phyloP scores from a whole-genome alignment of 2,888 invertebrate species.

The Caenorhabditis angaria region DNA sequence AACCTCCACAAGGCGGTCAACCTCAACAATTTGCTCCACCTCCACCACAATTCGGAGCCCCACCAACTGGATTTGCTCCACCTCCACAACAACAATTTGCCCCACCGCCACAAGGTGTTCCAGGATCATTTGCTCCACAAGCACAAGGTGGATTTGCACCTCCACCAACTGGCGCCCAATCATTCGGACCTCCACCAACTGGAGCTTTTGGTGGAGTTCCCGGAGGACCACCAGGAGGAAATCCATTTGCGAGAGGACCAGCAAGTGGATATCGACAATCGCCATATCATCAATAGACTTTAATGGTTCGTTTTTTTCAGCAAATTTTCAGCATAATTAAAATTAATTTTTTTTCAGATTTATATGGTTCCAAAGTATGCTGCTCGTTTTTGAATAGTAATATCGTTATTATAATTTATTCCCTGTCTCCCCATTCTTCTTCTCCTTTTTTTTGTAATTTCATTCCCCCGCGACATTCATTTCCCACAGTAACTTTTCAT shows the following conservation, averaged over 20 bases:
- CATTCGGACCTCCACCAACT: constrained; percentile 37
- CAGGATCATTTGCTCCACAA: constrained; percentile 29
- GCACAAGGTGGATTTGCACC: constrained; percentile 40
- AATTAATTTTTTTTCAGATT: background rate
- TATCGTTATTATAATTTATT: background rate
- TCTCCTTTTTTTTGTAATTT: background rate
- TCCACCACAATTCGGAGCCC: constrained; percentile 20
- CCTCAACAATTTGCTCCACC: constrained; percentile 9
- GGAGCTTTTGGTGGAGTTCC: constrained; percentile 39
- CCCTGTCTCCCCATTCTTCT: background rate
- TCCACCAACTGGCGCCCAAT: constrained; percentile 16
- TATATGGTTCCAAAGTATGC: background rate
- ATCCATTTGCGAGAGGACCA: constrained; percentile 57
- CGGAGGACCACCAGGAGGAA: constrained; percentile 39
- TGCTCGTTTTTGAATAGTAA: background rate
- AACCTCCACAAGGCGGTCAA: constrained; percentile 2
- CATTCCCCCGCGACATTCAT: constrained; percentile 2
- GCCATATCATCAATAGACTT: constrained; percentile 52
- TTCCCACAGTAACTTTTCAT: constrained; percentile 4
- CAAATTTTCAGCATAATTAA: too few species aligned
- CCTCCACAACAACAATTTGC: constrained; percentile 29
- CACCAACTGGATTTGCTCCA: constrained; percentile 29
- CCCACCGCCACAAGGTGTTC: constrained; percentile 17
- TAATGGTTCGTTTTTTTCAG: background rate
- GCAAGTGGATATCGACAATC: constrained; percentile 51